Percentiles rank a stretch among this genome's conserved stretches.
These are phyloP conservation scores for Heliangelus exortis DNA, from an alignment of 2,797 vertebrate genomes.

Conservation along the genomic window DNA sequence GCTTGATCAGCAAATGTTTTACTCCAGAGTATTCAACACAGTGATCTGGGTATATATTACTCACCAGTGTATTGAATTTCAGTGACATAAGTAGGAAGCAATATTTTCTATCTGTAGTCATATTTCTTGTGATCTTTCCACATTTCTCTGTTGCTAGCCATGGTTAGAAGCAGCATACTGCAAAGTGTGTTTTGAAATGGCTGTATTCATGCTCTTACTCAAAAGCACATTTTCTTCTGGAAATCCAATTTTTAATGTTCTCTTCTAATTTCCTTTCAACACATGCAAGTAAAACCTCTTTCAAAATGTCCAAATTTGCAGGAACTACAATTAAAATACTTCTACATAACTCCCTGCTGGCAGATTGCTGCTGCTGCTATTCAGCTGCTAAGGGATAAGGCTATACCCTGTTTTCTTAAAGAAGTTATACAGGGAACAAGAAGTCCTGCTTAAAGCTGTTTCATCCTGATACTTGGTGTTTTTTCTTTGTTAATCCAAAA, in stretches of 20 bases:
- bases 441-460: neutral
- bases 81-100: neutral
- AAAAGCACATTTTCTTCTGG: neutral
- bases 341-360: neutral
- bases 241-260: neutral
- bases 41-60: neutral
- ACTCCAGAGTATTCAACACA: neutral
- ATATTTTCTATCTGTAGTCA: neutral
- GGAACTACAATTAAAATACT: neutral
- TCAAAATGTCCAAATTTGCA: slow-evolving; percentile 3
- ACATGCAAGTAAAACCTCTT: neutral
- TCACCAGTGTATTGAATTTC: neutral
- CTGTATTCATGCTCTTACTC: neutral
- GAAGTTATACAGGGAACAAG: neutral
- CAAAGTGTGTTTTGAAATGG: neutral
- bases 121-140: neutral
- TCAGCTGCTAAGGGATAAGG: neutral
- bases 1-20: neutral
- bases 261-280: slow-evolving; percentile 27
- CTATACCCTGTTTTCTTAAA: neutral
- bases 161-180: neutral
- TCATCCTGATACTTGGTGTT: neutral
- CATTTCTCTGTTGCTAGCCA: neutral
- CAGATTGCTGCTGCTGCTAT: neutral
- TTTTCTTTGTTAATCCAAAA: neutral